Evolutionary conservation across 2,797 vertebrate genomes (phyloP), one percentile per base, ranked within the genome.

Genomic region (Odontamblyopus rebecca): DNA sequence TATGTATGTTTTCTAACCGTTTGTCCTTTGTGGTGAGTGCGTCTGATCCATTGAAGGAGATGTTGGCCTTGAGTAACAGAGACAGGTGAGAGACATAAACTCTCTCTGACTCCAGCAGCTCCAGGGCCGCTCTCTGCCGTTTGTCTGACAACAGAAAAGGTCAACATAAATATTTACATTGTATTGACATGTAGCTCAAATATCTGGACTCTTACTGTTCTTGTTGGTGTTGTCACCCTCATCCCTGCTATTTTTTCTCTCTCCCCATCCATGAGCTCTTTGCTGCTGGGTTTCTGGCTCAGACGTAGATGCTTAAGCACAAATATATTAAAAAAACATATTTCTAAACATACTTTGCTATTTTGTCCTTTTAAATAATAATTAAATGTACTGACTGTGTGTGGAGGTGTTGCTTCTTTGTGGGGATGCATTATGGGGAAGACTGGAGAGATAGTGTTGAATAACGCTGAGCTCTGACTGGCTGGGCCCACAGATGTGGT

Each of bases 101-200:
- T 72, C 97, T 93, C 91, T 99, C 98, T 1, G 97, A 99, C 87
- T 99, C 97, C 82, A 99, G 90, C 86, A 99, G 93, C 86, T 98
- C 97, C 88, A 98, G 90, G 48, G 97, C 96, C 0, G 96, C 95
- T 48, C 93, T 93, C 86, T 98, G 96, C 66, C 98, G 95, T 93
- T 94, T 96, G 84, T 89, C 98, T 99, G 78, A 18, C 53, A 59
- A 83, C 30, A 50, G 13, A 62, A 67, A n/a, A 32, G 16, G 48
- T 67, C 53, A 32, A 32, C 50, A 15, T 3, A 19, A 11, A 13
- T 6, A 2, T 48, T 4, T 44, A 51, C 4, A 1, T 63, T 60
- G 16, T 26, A 63, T 16, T 27, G 2, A 0, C 63, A 0, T 23
- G 2, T 75, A 4, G 44, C 26, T 66, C 3, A 18, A 66, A 29